Percentiles rank a stretch among this genome's conserved stretches.
Conservation (phyloP, 1,140 invertebrate genomes). For the Drosophila aff. region DNA sequence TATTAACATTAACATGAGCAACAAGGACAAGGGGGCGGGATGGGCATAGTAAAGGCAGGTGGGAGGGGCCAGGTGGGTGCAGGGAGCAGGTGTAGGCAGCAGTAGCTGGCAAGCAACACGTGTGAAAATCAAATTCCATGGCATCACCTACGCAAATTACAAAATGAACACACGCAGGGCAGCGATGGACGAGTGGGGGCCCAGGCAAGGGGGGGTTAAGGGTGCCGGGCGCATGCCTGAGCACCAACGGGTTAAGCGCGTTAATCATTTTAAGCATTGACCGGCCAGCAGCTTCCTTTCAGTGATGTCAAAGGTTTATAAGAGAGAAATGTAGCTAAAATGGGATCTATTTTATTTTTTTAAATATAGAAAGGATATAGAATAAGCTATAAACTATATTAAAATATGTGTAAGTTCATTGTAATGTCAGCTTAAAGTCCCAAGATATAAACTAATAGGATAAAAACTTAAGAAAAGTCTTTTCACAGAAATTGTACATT, state of each 20-base stretch:
- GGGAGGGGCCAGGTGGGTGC: slow-evolving; percentile 4
- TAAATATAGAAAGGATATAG: not conserved
- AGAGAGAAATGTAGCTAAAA: not conserved
- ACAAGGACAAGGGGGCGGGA: slow-evolving; percentile 49
- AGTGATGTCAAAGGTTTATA: slow-evolving; percentile 5
- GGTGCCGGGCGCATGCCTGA: slow-evolving; percentile 49
- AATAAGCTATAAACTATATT: not conserved
- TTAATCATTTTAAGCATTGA: slow-evolving; percentile 73
- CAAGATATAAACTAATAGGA: not conserved
- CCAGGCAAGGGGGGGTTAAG: slow-evolving; percentile 2
- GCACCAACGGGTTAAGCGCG: slow-evolving; percentile 69
- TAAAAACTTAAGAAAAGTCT: no score
- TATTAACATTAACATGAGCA: slow-evolving; percentile 74
- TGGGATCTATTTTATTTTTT: not conserved
- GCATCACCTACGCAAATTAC: slow-evolving; percentile 84
- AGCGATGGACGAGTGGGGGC: slow-evolving; percentile 21
- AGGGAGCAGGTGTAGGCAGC: slow-evolving; percentile 30
- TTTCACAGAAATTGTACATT: no score
- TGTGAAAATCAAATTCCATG: slow-evolving; percentile 84
- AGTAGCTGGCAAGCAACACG: slow-evolving; percentile 60
- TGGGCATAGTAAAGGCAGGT: not conserved
- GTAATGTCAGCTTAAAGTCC: not conserved
- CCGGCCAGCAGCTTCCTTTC: slow-evolving; percentile 20
- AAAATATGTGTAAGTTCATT: no score
- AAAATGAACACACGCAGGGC: slow-evolving; percentile 76